These are phyloP conservation scores for Conus betulinus DNA, from an alignment of 1,140 invertebrate species.

Conservation along the genomic window DNA sequence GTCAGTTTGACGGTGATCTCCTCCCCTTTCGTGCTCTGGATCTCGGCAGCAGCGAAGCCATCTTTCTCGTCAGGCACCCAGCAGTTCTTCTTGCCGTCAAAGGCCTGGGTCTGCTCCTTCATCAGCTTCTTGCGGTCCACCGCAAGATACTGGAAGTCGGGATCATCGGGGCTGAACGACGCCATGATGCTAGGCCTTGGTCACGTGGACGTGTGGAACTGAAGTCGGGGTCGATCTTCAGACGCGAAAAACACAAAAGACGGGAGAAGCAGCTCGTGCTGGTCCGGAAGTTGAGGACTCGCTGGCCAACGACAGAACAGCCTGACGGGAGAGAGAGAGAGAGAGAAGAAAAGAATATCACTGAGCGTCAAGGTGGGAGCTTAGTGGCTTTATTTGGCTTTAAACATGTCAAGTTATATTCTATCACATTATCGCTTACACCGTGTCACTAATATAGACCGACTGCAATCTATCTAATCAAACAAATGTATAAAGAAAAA, in stretches of 20 bases:
- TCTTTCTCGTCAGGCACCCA: slow-evolving; percentile 99
- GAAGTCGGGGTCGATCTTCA: background rate
- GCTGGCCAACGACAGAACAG: slow-evolving; percentile 27
- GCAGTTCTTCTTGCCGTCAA: slow-evolving; percentile 99
- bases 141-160: slow-evolving; percentile 72
- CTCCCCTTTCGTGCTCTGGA: slow-evolving; percentile 98
- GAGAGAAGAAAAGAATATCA: too few relatives aligned
- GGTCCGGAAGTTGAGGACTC: background rate
- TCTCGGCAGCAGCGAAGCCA: slow-evolving; percentile 96
- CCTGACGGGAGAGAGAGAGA: background rate
- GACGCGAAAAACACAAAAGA: slow-evolving; percentile 21
- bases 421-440: too few relatives aligned
- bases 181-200: slow-evolving; percentile 25
- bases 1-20: slow-evolving; percentile 87
- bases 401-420: too few relatives aligned
- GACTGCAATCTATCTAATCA: too few relatives aligned
- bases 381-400: too few relatives aligned
- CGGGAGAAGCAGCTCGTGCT: slow-evolving; percentile 14
- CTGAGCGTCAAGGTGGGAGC: too few relatives aligned
- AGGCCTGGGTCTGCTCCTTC: slow-evolving; percentile 69
- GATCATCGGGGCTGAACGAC: slow-evolving; percentile 62
- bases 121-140: slow-evolving; percentile 72
- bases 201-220: background rate
- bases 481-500: too few relatives aligned
- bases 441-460: too few relatives aligned